Evolutionary conservation across 2,797 vertebrate genomes (phyloP), one percentile per base, ranked within the genome.

Genomic region (Dipus sagitta): DNA sequence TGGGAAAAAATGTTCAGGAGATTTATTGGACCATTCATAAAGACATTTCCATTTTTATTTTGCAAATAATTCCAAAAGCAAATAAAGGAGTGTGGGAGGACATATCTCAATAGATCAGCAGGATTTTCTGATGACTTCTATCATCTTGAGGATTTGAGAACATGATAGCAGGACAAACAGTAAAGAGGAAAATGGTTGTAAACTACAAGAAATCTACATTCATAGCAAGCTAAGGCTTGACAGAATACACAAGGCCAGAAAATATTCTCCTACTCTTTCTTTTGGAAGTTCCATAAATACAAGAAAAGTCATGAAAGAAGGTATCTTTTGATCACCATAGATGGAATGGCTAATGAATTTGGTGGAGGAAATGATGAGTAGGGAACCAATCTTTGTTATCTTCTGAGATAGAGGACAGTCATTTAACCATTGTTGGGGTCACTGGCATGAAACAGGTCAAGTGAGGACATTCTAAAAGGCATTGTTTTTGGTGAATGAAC

Each of bases 31-130:
- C 47, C 60, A 65, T 71, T 82, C 34, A 87, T 64, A 85, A 95
- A 64, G 28, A 82, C 70, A 85, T 72, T 87, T 90, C 24, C 32
- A 12, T 7, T 83, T 88, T 76, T 64, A 42, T 79, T 85, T 54
- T 11, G 12, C 13, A 90, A 79, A 60, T 60, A 85, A 87, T 47
- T 91, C n/a, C n/a, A 9, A 91, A 78, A 92, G 83, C 65, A 91
- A 93, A 88, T 6, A 42, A 78, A 74, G 54, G 17, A 67, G 26
- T 24, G 6, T 1, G 13, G 8, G n/a, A 84, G 70, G 54, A 1
- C 20, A 38, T 58, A 67, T 21, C 13, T 86, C 86, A 86, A 93
- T n/a, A 96, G 26, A 77, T 64, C 47, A 83, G 42, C 3, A 81
- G 34, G 68, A 84, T 54, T 54, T 20, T 72, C 38, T 54, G 23